Evolutionary conservation across 2,113 vertebrate genomes (phyloP).

Genomic region (Aspiorhynchus laticeps): DNA sequence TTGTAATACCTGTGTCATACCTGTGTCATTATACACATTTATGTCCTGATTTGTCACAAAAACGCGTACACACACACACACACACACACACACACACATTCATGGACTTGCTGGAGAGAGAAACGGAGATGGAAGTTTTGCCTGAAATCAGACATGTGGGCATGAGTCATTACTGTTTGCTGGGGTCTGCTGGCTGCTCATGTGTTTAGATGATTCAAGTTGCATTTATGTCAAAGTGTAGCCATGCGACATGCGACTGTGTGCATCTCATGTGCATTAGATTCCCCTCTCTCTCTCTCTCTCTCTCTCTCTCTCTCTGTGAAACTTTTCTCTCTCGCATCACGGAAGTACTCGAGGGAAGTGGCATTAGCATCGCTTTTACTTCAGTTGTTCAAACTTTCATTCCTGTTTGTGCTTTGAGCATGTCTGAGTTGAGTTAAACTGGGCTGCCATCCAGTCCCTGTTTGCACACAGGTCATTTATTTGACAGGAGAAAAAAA

Average conservation of each 20-base stretch:
- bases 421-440: slow-evolving; percentile 35
- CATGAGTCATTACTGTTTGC: slow-evolving; percentile 40
- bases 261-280: slow-evolving; percentile 17
- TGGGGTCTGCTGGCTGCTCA: slow-evolving; percentile 14
- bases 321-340: slow-evolving; percentile 11
- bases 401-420: neutral
- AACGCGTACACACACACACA: neutral
- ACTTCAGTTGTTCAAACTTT: slow-evolving; percentile 30
- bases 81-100: neutral
- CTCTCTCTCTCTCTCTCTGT: neutral
- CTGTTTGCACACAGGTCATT: slow-evolving; percentile 6
- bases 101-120: neutral
- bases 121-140: neutral
- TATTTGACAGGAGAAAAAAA: neutral
- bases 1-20: too few species aligned
- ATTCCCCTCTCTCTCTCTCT: neutral
- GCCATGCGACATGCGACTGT: neutral
- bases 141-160: slow-evolving; percentile 29
- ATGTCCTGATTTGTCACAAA: too few species aligned
- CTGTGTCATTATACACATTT: too few species aligned
- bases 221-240: slow-evolving; percentile 35
- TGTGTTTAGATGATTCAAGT: slow-evolving; percentile 35
- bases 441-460: slow-evolving; percentile 25
- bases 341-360: slow-evolving; percentile 8
- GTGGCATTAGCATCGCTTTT: slow-evolving; percentile 29